A percentile compares a stretch with the other conserved stretches of the same genome.
These are phyloP conservation scores for Buphagus erythrorhynchus DNA, from an alignment of 2,797 vertebrate species.

Conservation along the genomic window DNA sequence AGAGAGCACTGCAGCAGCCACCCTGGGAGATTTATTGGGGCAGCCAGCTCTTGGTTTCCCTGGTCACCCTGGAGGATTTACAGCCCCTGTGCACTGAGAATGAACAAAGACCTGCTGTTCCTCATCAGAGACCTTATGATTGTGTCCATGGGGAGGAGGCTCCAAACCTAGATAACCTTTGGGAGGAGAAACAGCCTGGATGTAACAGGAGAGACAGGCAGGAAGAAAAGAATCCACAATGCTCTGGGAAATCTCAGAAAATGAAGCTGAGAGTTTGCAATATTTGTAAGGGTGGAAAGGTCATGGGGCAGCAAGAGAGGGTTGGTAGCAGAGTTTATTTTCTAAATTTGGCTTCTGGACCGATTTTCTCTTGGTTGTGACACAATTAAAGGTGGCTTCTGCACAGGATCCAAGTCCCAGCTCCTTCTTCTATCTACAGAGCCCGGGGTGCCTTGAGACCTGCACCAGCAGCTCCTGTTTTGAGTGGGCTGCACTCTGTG, in stretches of 20 bases:
- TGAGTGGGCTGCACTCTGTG: background rate
- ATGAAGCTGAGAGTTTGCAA: background rate
- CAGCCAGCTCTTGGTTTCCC: conserved; percentile 39
- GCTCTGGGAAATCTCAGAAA: conserved; percentile 46
- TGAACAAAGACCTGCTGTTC: conserved; percentile 59
- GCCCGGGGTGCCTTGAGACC: background rate
- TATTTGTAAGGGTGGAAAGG: background rate
- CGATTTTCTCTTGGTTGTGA: background rate
- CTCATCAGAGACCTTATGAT: conserved; percentile 48
- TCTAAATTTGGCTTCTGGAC: background rate
- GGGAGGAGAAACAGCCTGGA: conserved; percentile 21
- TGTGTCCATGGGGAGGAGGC: background rate
- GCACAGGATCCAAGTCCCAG: background rate
- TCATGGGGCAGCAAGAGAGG: background rate
- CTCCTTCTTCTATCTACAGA: background rate
- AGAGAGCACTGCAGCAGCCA: background rate
- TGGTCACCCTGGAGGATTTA: conserved; percentile 36
- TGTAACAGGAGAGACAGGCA: background rate
- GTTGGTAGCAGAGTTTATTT: background rate
- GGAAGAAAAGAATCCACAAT: background rate
- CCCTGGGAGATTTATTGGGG: conserved; percentile 19
- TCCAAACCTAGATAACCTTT: conserved; percentile 46
- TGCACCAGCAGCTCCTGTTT: background rate
- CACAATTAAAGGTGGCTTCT: background rate
- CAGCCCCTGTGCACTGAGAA: background rate